Base-by-base conservation (phyloP, 2,797 vertebrate species). In the Pseudochromis fuscus region DNA sequence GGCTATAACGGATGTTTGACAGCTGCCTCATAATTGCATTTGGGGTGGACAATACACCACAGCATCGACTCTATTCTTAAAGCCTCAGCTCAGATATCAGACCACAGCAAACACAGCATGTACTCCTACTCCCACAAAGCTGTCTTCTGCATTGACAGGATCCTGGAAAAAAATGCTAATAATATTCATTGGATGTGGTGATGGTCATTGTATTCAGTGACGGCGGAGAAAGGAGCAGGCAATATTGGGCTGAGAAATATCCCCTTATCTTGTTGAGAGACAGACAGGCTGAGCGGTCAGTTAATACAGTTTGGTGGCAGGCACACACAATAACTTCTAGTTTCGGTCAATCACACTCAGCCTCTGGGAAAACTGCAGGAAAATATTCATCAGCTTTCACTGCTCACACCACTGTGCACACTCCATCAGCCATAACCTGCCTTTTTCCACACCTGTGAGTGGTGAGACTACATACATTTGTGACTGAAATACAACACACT, bases 101-200 rank as follows among this genome's bases (percentile, higher is more conserved):
- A 68, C 48, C 40, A 33, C 1, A 0, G 18, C 35, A 64, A 77
- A 75, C 83, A 72, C 63, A 72, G 70, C 6, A 5, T 58, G 59
- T 50, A 61, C 70, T 55, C 84, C 58, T 37, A 16, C 63, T 79
- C 46, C 58, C 53, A 62, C 61, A 75, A 46, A 74, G 72, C 68
- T 59, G 62, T 72, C 60, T 63, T 69, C 68, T 35, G 55, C 67
- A 53, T 50, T 71, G 76, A 80, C 77, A 83, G 64, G 62, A 70
- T 75, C 21, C 68, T 24, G 23, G n/a, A 70, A 64, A 83, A 79
- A 82, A 84, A 84, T 87, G 75, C 68, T 83, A 88, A 89, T 87
- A 87, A 85, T 84, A 89, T 89, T 88, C 76, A 90, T 85, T 82
- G 82, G 79, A 87, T 76, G 60, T 46, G 55, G 46, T 83, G 85